Evolutionary conservation across 2,113 vertebrate species (phyloP).

Genomic region (Pipa parva): DNA sequence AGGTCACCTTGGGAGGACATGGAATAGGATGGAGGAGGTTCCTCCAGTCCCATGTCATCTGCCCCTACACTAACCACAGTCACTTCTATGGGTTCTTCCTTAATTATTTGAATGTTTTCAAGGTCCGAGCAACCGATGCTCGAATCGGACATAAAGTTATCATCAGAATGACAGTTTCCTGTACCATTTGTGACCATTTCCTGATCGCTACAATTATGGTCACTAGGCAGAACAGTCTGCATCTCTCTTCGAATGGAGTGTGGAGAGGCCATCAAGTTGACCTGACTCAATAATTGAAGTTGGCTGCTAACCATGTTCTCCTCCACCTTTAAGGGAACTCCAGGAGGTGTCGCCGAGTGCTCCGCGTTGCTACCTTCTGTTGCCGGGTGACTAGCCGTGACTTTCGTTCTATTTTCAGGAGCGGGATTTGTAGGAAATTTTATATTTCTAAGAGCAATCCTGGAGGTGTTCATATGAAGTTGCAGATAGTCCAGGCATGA

Average conservation of each 20-base stretch:
- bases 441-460: not conserved
- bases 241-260: conserved; percentile 61
- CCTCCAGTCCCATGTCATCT: conserved; percentile 53
- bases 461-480: conserved; percentile 53
- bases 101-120: conserved; percentile 86
- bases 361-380: not conserved
- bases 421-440: conserved; percentile 60
- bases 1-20: conserved; percentile 54
- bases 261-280: conserved; percentile 73
- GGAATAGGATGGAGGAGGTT: conserved; percentile 55
- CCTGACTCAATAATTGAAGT: conserved; percentile 82
- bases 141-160: conserved; percentile 74
- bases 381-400: conserved; percentile 72
- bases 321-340: conserved; percentile 61
- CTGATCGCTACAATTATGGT: conserved; percentile 51
- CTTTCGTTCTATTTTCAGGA: conserved; percentile 73
- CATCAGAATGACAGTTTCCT: conserved; percentile 54
- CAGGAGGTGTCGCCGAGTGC: conserved; percentile 47
- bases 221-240: conserved; percentile 64
- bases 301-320: conserved; percentile 65
- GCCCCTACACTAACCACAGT: conserved; percentile 79
- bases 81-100: conserved; percentile 81
- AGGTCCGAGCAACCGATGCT: conserved; percentile 79
- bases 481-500: conserved; percentile 61
- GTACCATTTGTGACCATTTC: conserved; percentile 65